Base-by-base conservation (phyloP, 2,113 vertebrate genomes). In the Peromyscus maniculatus region DNA sequence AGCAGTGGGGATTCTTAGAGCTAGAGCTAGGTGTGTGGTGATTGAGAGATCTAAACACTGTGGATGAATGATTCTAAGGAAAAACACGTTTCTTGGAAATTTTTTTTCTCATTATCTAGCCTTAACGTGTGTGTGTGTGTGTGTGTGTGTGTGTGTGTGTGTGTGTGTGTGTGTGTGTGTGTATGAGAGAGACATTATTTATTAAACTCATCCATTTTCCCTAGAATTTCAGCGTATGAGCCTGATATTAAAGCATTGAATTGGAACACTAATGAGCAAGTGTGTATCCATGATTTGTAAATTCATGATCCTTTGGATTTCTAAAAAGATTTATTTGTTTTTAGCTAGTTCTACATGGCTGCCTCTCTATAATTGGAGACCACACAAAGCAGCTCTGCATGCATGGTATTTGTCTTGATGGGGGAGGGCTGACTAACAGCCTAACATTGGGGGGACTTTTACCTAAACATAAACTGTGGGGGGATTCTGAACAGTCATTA, bases 351-450 rank as follows among this genome's bases (percentile, higher is more conserved):
- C 11, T 22, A 43, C 1, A 49, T 19, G 15, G 2, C 11, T 28
- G 1, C 28, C 46, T n/a, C 66, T 91, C 17, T 36, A 43, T 13
- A 64, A 64, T 31, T 66, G n/a, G n/a, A 86, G 15, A 39, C 28
- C 83, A 13, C 7, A 28, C 3, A 75, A 91, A 46, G 15, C 43
- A 72, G 16, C 59, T 9, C 6, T 46, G 33, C 15, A 6, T 4
- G 2, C 4, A 1, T 0, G 1, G 4, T 52, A 1, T 28, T 0
- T 46, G 36, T 16, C 5, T 0, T 7, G 1, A 55, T 1, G 33
- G 12, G 0, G 11, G 4, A 71, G 11, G 39, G 4, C 7, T 22
- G 26, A 28, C 19, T 19, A 4, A 22, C 7, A 55, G 22, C 11
- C 24, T 9, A n/a, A 13, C 28, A 1, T 9, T 66, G 5, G 15